Evolutionary conservation across 2,888 invertebrate species (phyloP).

Genomic region (Lepidocyrtoides sp.): DNA sequence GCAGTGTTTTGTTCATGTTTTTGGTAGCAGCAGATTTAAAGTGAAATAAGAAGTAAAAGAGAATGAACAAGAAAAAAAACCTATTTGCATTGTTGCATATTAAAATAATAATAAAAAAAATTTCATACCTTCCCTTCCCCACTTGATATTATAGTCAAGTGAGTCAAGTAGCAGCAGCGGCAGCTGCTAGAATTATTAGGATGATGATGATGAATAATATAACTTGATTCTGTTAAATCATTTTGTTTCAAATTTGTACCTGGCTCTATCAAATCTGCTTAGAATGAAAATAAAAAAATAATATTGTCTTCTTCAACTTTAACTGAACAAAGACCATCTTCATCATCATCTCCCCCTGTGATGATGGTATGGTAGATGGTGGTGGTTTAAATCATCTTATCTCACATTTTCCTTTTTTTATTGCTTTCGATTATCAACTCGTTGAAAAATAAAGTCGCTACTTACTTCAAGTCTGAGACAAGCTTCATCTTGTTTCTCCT

Average conservation of each 20-base stretch:
- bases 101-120: too few species aligned
- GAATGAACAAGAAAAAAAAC: neutral
- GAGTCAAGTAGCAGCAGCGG: too few species aligned
- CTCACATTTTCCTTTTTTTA: conserved; percentile 19
- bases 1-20: neutral
- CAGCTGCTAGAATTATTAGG: too few species aligned
- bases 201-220: too few species aligned
- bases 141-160: too few species aligned
- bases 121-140: too few species aligned
- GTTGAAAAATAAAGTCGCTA: neutral
- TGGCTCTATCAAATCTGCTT: conserved; percentile 33
- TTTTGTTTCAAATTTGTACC: conserved; percentile 32
- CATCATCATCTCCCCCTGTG: too few species aligned
- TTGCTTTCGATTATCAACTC: conserved; percentile 30
- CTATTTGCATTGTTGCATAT: conserved; percentile 31
- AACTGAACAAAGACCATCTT: neutral
- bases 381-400: neutral
- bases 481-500: neutral
- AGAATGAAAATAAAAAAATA: too few species aligned
- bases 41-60: conserved; percentile 16
- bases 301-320: neutral
- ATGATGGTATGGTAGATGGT: too few species aligned
- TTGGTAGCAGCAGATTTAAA: conserved; percentile 3
- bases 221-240: conserved; percentile 38
- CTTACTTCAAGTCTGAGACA: neutral